Conservation (phyloP, 2,797 vertebrate genomes). For the Poeciliopsis gracilis region DNA sequence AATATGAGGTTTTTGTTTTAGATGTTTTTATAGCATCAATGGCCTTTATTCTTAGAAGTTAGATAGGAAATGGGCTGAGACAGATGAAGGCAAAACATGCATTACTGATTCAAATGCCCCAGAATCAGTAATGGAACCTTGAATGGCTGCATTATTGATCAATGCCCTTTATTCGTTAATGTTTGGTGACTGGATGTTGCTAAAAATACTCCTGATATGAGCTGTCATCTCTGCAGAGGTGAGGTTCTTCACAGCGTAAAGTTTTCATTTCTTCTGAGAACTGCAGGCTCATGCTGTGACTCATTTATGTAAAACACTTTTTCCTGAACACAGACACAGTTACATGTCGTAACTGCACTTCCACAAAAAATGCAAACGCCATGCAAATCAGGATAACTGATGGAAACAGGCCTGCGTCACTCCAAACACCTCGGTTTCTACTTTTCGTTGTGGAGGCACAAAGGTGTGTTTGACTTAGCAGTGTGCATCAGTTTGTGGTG, state of each 20-base stretch:
- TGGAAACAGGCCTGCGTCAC: neutral
- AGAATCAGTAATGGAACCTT: neutral
- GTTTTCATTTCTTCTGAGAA: conserved; percentile 4
- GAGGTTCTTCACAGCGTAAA: neutral
- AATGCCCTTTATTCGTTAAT: neutral
- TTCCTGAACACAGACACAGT: neutral
- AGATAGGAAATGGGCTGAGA: neutral
- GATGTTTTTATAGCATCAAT: neutral
- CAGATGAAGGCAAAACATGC: neutral
- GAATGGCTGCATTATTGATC: neutral
- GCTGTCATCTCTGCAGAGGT: conserved; percentile 7
- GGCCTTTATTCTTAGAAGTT: neutral
- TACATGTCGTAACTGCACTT: conserved; percentile 1
- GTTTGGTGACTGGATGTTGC: neutral
- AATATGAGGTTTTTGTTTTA: neutral
- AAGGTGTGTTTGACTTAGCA: neutral
- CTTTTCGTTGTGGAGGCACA: conserved; percentile 15
- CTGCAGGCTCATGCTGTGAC: conserved; percentile 33
- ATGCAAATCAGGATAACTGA: conserved; percentile 55
- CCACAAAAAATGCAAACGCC: conserved; percentile 26
- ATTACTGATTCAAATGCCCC: too few relatives aligned
- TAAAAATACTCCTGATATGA: neutral
- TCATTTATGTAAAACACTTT: conserved; percentile 65
- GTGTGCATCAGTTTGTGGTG: neutral
- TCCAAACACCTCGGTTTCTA: neutral